These are phyloP conservation scores for Sphyrna mokarran DNA, from an alignment of 2,113 vertebrate genomes.

Conservation along the genomic window DNA sequence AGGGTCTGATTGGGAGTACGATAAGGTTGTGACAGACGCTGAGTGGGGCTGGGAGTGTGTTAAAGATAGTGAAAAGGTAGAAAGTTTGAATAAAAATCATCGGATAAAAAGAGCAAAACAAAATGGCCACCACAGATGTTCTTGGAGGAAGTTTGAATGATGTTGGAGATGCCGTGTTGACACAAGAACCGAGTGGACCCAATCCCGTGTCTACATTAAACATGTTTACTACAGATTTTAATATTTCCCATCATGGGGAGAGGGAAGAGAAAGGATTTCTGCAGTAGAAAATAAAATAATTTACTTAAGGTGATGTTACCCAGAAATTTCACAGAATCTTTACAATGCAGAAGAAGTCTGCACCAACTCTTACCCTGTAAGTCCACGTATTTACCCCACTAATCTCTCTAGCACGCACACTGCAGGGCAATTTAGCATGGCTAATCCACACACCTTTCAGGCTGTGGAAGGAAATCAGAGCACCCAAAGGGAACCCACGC, in stretches of 20 bases:
- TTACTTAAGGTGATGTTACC: neutral
- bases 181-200: neutral
- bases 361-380: too few species aligned
- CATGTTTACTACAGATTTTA: neutral
- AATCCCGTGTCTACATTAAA: neutral
- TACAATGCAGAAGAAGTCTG: too few species aligned
- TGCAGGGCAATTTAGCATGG: too few species aligned
- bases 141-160: neutral
- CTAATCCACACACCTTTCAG: too few species aligned
- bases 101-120: neutral
- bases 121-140: neutral
- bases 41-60: neutral
- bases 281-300: neutral
- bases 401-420: too few species aligned
- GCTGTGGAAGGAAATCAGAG: too few species aligned
- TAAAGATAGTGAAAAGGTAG: neutral
- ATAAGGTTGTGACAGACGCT: neutral
- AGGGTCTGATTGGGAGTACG: neutral
- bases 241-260: neutral
- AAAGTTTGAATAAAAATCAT: neutral
- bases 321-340: too few species aligned
- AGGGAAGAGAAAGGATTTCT: neutral
- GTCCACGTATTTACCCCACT: too few species aligned
- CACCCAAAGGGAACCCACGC: too few species aligned
- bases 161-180: neutral